These are phyloP conservation scores for Sialia sialis DNA, from an alignment of 2,113 vertebrate species.

Conservation along the genomic window DNA sequence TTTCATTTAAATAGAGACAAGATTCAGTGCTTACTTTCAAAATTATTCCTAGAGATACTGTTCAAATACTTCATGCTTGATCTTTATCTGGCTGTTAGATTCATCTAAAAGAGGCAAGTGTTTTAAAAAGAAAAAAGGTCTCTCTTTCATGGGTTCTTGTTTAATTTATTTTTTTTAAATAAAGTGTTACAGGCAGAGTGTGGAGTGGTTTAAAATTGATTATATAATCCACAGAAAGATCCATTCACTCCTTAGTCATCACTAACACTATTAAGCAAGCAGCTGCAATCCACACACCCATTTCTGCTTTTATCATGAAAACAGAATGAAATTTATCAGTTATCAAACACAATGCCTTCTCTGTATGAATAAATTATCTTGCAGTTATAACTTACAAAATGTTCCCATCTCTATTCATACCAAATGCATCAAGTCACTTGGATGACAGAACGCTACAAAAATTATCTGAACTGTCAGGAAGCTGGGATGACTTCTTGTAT, in stretches of 20 bases:
- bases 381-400: constrained; percentile 62
- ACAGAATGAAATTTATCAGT: constrained; percentile 56
- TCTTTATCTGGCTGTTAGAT: constrained; percentile 9
- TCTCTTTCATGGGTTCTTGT: neutral
- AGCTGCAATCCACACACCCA: constrained; percentile 34
- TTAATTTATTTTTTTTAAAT: neutral
- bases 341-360: constrained; percentile 60
- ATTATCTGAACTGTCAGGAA: constrained; percentile 58
- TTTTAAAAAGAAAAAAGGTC: neutral
- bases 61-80: constrained; percentile 16
- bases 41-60: neutral
- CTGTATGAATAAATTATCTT: constrained; percentile 66
- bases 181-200: constrained; percentile 15
- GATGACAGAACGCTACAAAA: constrained; percentile 52
- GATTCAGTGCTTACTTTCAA: neutral
- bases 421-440: constrained; percentile 56
- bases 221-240: constrained; percentile 56
- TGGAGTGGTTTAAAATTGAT: constrained; percentile 52
- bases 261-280: constrained; percentile 52
- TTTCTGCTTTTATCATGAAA: constrained; percentile 51
- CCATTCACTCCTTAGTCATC: constrained; percentile 62
- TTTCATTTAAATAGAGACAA: constrained; percentile 11
- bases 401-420: constrained; percentile 57
- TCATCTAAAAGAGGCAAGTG: neutral
- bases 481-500: constrained; percentile 8